phyloP scores from a whole-genome alignment of 30 jellyfish, hydroid and myxozoan genomes.

The Hydractinia echinata region DNA sequence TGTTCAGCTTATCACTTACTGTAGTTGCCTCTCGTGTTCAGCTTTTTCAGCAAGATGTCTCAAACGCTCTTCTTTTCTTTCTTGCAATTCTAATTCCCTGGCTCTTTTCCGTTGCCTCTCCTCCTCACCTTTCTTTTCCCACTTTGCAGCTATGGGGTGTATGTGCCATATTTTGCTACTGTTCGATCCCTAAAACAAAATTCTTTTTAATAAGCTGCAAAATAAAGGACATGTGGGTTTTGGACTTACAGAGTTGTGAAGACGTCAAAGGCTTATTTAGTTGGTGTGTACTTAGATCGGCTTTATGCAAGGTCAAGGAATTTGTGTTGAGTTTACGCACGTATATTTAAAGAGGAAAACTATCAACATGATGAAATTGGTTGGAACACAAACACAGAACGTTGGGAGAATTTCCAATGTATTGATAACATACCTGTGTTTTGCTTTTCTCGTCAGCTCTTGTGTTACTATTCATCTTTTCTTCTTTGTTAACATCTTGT shows the following conservation, averaged over 20 bases:
- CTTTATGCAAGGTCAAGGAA: no score
- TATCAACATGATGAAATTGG: no score
- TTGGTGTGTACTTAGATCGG: no score
- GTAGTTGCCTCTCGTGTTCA: constrained; percentile 25
- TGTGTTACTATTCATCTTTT: background rate
- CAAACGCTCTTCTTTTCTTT: constrained; percentile 17
- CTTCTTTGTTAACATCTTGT: constrained; percentile 26
- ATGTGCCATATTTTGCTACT: background rate
- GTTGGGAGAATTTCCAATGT: no score
- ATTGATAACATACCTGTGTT: background rate
- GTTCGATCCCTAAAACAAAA: no score
- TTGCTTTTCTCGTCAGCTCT: background rate
- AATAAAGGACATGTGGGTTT: no score
- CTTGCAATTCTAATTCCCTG: constrained; percentile 30
- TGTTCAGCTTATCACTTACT: constrained; percentile 5
- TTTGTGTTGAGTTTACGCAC: no score
- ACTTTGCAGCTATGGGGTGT: constrained; percentile 24
- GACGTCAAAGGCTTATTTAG: no score
- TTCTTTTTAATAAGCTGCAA: no score
- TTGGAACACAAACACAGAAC: no score
- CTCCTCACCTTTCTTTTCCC: constrained; percentile 43
- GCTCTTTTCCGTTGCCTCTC: background rate
- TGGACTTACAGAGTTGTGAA: no score
- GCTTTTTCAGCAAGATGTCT: constrained; percentile 16
- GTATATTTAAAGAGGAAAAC: no score